Evolutionary conservation across 2,113 vertebrate species (phyloP).

Genomic region (Megaptera novaeangliae): DNA sequence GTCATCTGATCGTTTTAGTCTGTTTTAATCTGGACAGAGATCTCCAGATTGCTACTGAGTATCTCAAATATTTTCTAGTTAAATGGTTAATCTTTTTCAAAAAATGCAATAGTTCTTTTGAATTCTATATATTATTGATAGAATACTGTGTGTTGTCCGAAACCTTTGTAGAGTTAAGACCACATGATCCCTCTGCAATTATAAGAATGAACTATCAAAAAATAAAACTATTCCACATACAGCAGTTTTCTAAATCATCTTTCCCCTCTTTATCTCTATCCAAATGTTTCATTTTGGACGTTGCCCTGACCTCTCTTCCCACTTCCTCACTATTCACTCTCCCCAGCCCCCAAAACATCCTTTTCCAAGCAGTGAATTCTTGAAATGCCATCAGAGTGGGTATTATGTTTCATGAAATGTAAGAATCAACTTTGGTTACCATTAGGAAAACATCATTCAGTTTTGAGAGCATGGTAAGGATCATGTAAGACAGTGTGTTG

Average conservation of each 20-base stretch:
- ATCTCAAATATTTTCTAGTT: conserved; percentile 29
- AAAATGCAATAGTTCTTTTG: neutral
- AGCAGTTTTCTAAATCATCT: neutral
- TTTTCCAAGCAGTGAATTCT: conserved; percentile 62
- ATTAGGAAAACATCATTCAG: conserved; percentile 63
- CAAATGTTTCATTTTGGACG: conserved; percentile 27
- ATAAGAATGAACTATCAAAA: neutral
- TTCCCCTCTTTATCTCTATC: neutral
- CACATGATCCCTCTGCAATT: neutral
- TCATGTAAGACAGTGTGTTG: conserved; percentile 58
- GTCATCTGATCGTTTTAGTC: conserved; percentile 37
- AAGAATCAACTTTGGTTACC: conserved; percentile 65
- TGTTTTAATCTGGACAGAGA: conserved; percentile 8
- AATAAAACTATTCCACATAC: neutral
- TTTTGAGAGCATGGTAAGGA: conserved; percentile 48
- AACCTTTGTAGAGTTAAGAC: neutral
- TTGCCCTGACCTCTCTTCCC: neutral
- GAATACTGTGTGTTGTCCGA: neutral
- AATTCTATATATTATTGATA: neutral
- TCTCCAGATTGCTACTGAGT: neutral
- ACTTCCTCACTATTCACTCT: conserved; percentile 8
- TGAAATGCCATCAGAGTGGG: conserved; percentile 59
- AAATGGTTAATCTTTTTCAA: neutral
- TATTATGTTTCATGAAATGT: conserved; percentile 68
- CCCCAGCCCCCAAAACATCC: neutral